Evolutionary conservation across 2,888 invertebrate species (phyloP), one percentile per base, ranked within the genome.

Genomic region (Plagodis pulveraria): DNA sequence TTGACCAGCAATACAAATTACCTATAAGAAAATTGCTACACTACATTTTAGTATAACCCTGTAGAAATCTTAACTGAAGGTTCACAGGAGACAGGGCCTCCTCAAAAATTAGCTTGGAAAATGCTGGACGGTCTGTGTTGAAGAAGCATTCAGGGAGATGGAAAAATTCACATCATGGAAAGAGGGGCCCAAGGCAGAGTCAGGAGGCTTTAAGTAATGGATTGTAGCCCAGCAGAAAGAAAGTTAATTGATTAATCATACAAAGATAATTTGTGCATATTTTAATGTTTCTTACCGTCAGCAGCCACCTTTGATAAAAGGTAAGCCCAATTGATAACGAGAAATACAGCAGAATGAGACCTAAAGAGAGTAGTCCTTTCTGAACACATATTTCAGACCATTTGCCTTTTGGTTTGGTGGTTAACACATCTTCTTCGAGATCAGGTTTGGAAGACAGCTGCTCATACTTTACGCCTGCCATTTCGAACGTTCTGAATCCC

Each of bases 241-340:
- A 64, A 52, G 58, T 50, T 62, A 62, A 62, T 50, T 53, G 10
- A 5, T 5, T 34, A 54, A 42, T 44, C 43, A 22, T 12, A 5
- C 32, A 44, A 33, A 56, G 41, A 59, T 35, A 4, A 50, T 38
- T 51, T 8, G 44, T 42, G n/a, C n/a, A n/a, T n/a, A n/a, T n/a
- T n/a, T n/a, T n/a, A n/a, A 51, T 42, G 6, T 38, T 38, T 44
- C 76, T 76, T 89, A 97, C 97, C 94, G 96, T 96, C 66, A 98
- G 94, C 55, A 99, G 94, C 95, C 97, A 96, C 94, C 98, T 95
- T 85, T 99, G 99, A 87, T 99, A 99, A 88, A 99, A 99, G 8
- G 99, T 99, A 53, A 99, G 94, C 47, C 98, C 96, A 74, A 99
- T 98, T 10, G 99, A 99, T 56, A 99, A 94, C 9, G 96, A 94